Base-by-base conservation (phyloP, 2,113 vertebrate species). In the Alethe diademata region DNA sequence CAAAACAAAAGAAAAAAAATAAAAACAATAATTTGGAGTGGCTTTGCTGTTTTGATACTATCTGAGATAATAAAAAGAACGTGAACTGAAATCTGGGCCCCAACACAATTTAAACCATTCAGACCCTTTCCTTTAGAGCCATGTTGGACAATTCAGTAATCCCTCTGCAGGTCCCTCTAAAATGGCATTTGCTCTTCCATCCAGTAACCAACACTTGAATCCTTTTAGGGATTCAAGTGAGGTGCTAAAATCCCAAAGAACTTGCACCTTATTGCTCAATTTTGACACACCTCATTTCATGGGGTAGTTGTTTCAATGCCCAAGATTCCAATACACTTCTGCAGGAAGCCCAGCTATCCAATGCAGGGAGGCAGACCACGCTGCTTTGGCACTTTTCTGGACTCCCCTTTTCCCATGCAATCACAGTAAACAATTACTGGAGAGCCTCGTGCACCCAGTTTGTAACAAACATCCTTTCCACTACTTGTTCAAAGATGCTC, bases 401-500 rank as follows among this genome's bases (percentile, higher is more conserved):
- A 22, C 35, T 67, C 12, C 38, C 40, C 18, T 91, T 74, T 66
- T 54, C 35, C 45, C 29, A 12, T 19, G 40, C 17, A 66, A 36
- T 28, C 51, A 62, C 16, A 3, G 24, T 42, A 61, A 92, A 65
- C 18, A 53, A 38, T 24, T 78, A 33, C 23, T 0, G 0, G 35
- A 87, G 6, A 47, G 29, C 11, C 38, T 31, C 12, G 58, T 0
- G 0, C 23, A 65, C 13, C 11, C 4, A 3, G 29, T 50, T 36
- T 62, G 31, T 38, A 79, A 18, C 9, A 54, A 14, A 8, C 8
- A 53, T 14, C 38, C 23, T 81, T 73, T 53, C 22, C 53, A 50
- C 19, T 29, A 11, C 4, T 6, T 20, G 5, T 22, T 79, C 58
- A 43, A 72, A 85, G 38, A 62, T 50, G 29, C 29, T 81, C 1